Base-by-base conservation (phyloP, 2,888 invertebrate genomes). In the Caenorhabditis japonica region DNA sequence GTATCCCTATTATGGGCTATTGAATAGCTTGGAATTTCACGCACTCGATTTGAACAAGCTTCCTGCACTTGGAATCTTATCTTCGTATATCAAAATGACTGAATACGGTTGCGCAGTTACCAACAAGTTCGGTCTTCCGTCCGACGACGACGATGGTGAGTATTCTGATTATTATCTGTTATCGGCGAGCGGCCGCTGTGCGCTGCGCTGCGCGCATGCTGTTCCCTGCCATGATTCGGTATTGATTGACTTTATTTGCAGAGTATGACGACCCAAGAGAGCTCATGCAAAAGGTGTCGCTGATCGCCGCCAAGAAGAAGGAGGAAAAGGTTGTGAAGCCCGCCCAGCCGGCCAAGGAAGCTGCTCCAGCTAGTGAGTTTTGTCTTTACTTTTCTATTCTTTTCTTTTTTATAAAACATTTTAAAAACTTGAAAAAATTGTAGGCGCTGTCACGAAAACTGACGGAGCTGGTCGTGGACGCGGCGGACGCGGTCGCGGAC, bases 121-220 rank as follows among this genome's bases (percentile, higher is more conserved):
- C 74, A 85, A 85, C 80, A 84, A 84, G 75, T 85, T 84, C 77
- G 79, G 75, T 64, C 78, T 78, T 59, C 69, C 79, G 59, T 80
- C 80, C 61, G 79, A 81, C 59, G 68, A 70, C 47, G 85, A 84
- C 68, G 84, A 82, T 58, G 84, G 84, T 84, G 38, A 74, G 70
- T 76, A 23, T 47, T 74, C 25, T 43, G 51, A 60, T 58, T 25
- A 44, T 36, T 19, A 46, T 62, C 61, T 62, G 27, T 51, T 49
- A 12, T 41, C n/a, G n/a, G n/a, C n/a, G n/a, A n/a, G n/a, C n/a
- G n/a, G n/a, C n/a, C n/a, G n/a, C n/a, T n/a, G n/a, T n/a, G n/a
- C n/a, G n/a, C n/a, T n/a, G n/a, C n/a, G n/a, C n/a, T n/a, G n/a
- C n/a, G n/a, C n/a, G n/a, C n/a, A n/a, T n/a, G n/a, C n/a, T n/a